Conservation (phyloP, 1,140 invertebrate genomes). For the Scylla paramamosain region DNA sequence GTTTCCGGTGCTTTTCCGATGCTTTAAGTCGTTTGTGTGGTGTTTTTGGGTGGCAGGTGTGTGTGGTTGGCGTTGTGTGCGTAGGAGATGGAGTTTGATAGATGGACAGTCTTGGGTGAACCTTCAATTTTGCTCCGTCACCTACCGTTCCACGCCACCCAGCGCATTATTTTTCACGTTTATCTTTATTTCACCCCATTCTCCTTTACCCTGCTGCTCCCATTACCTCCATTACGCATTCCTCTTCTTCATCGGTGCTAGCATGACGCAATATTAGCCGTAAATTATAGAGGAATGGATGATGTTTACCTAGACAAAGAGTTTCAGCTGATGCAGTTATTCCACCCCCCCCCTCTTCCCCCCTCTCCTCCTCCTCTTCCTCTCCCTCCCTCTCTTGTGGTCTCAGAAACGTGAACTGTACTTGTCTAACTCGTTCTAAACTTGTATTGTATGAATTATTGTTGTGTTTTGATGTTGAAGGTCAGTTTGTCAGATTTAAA, state of each 20-base stretch:
- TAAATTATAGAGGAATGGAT: background rate
- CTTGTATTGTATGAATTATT: background rate
- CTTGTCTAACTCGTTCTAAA: background rate
- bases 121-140: constrained; percentile 70
- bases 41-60: background rate
- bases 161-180: background rate
- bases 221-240: background rate
- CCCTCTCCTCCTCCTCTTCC: too few relatives aligned
- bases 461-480: too few relatives aligned
- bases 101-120: background rate
- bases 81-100: background rate
- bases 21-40: background rate
- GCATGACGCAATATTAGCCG: background rate
- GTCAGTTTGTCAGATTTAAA: too few relatives aligned
- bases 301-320: constrained; percentile 62
- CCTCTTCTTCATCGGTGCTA: background rate
- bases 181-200: background rate
- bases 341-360: background rate
- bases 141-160: background rate
- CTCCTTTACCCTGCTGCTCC: background rate
- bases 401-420: background rate
- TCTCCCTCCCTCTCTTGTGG: background rate
- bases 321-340: background rate
- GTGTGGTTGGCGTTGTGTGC: background rate
- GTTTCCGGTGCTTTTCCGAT: background rate